phyloP scores from a whole-genome alignment of 2,113 vertebrate species.

The Hemicordylus capensis region DNA sequence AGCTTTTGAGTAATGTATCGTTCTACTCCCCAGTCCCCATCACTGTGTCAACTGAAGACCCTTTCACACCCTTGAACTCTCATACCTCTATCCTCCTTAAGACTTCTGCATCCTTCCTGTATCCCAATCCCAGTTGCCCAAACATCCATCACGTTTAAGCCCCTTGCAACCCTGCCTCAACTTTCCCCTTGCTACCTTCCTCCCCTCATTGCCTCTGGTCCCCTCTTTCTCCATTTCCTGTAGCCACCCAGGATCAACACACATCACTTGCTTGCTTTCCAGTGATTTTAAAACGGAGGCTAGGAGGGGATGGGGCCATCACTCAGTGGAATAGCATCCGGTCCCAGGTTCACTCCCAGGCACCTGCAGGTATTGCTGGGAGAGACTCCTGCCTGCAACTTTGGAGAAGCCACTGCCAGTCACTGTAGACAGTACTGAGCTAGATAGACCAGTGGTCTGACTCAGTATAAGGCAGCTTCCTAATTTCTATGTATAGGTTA shows the following conservation, averaged over 20 bases:
- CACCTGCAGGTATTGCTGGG: no score
- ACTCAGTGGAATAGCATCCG: no score
- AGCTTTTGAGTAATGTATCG: background rate
- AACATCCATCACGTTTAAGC: background rate
- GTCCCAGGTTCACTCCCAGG: no score
- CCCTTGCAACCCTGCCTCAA: background rate
- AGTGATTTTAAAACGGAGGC: background rate
- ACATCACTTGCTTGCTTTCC: background rate
- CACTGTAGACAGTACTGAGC: no score
- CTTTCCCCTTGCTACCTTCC: background rate
- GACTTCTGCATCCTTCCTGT: background rate
- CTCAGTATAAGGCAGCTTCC: no score
- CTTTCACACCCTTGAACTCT: background rate
- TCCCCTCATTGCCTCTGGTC: no score
- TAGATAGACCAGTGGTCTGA: no score
- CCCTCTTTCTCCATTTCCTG: no score
- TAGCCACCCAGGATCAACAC: background rate
- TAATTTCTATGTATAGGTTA: no score
- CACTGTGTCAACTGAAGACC: background rate
- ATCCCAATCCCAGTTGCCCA: background rate
- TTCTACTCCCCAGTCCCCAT: background rate
- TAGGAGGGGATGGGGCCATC: no score
- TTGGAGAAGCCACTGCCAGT: no score
- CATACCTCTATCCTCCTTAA: background rate
- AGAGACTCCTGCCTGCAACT: no score